Percentiles rank a stretch among this genome's conserved stretches.
These are phyloP conservation scores for Gasterosteus nipponicus DNA, from an alignment of 2,113 vertebrate species.

Conservation along the genomic window DNA sequence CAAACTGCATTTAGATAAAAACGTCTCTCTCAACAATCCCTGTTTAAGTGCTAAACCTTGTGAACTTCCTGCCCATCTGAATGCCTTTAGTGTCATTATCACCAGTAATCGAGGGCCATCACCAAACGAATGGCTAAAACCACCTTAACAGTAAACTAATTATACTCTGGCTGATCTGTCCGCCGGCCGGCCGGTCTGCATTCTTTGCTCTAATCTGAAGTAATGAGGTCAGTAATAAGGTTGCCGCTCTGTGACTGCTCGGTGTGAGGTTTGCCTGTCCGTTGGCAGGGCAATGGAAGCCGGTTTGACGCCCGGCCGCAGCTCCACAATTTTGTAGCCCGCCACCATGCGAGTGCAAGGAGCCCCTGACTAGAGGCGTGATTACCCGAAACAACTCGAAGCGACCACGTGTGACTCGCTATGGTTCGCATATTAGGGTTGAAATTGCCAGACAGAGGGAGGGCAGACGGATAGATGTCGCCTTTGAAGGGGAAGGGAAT, in stretches of 20 bases:
- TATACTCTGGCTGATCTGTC: constrained; percentile 26
- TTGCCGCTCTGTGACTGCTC: constrained; percentile 56
- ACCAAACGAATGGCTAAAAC: constrained; percentile 29
- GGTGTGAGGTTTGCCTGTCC: constrained; percentile 40
- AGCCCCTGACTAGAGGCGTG: constrained; percentile 8
- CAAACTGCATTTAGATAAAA: constrained; percentile 5
- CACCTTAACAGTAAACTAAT: constrained; percentile 47
- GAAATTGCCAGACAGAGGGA: constrained; percentile 8
- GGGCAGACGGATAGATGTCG: background rate
- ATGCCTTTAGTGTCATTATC: background rate
- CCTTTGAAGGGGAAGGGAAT: background rate
- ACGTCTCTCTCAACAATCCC: background rate
- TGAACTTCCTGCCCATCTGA: constrained; percentile 9
- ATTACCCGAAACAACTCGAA: constrained; percentile 27
- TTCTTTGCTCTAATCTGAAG: constrained; percentile 64
- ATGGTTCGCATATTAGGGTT: background rate
- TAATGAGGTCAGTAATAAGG: constrained; percentile 73
- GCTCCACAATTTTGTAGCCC: constrained; percentile 43
- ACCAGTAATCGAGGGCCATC: background rate
- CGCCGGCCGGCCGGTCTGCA: constrained; percentile 23
- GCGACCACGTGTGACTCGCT: background rate
- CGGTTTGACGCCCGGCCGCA: constrained; percentile 44
- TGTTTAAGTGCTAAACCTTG: background rate
- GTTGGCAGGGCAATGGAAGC: constrained; percentile 30
- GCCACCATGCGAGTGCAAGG: constrained; percentile 57